These are phyloP conservation scores for Cynopterus brachyotis DNA, from an alignment of 2,113 vertebrate species.

Conservation along the genomic window DNA sequence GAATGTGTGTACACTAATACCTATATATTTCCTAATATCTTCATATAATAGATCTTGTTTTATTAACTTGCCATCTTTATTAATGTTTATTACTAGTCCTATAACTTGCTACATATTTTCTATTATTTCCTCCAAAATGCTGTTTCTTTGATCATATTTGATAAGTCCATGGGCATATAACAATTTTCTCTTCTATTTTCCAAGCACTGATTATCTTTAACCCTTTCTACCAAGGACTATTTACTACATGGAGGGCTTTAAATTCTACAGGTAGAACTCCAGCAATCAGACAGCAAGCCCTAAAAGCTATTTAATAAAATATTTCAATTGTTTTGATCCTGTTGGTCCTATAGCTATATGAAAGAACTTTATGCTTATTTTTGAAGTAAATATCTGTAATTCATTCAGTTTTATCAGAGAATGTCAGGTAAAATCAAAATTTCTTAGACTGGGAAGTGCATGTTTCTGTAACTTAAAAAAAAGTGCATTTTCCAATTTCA, in stretches of 20 bases:
- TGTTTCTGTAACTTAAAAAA: not conserved
- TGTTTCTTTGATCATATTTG: not conserved
- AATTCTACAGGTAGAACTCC: not conserved
- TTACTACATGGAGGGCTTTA: not conserved
- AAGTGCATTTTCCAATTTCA: not conserved
- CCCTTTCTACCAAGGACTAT: not conserved
- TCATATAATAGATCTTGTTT: not conserved
- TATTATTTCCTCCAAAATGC: not conserved
- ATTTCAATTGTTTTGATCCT: not conserved
- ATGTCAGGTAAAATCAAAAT: not conserved
- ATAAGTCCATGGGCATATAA: not conserved
- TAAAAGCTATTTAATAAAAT: constrained; percentile 7
- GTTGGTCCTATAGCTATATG: not conserved
- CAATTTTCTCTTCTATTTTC: not conserved
- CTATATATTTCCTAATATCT: not conserved
- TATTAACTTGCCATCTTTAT: not conserved
- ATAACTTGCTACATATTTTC: not conserved
- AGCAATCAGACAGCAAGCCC: not conserved
- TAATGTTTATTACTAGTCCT: not conserved
- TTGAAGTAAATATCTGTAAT: not conserved
- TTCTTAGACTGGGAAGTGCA: not conserved
- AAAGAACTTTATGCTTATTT: not conserved
- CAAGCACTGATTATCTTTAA: not conserved
- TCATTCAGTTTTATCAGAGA: not conserved
- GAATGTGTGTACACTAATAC: not conserved